Percentiles rank a stretch among this genome's conserved stretches.
Conservation (phyloP, 1,140 invertebrate genomes). For the Eupeodes corollae region DNA sequence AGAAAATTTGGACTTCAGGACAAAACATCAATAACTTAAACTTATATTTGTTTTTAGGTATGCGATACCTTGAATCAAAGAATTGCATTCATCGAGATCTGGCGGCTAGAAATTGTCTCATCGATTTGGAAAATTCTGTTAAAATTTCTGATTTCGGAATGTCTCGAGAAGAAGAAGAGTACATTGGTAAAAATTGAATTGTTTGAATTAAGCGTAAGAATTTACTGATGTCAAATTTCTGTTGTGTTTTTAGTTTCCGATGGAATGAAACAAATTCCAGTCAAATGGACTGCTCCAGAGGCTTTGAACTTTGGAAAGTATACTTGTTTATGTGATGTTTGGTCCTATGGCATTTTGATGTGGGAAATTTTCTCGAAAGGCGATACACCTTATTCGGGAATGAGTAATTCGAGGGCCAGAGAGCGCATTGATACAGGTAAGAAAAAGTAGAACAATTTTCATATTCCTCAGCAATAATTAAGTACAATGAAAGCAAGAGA, state of each 20-base stretch:
- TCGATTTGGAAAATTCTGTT: constrained; percentile 68
- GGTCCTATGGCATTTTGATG: constrained; percentile 92
- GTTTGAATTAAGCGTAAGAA: background rate
- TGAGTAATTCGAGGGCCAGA: constrained; percentile 81
- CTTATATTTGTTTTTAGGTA: constrained; percentile 36
- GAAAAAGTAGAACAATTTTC: no score
- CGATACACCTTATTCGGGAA: constrained; percentile 85
- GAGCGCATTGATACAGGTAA: constrained; percentile 86
- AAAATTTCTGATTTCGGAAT: constrained; percentile 98
- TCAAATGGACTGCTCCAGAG: constrained; percentile 96
- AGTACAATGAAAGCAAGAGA: no score
- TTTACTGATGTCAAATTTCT: background rate
- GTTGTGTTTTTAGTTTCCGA: constrained; percentile 59
- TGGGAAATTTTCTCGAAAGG: constrained; percentile 96
- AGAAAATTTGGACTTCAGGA: background rate
- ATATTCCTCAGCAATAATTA: no score
- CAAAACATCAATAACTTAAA: background rate
- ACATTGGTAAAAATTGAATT: constrained; percentile 46
- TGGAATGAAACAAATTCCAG: constrained; percentile 96
- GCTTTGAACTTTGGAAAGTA: constrained; percentile 92
- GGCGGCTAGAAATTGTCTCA: constrained; percentile 81
- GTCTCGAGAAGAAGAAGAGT: constrained; percentile 94
- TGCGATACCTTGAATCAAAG: constrained; percentile 92
- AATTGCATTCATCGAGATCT: constrained; percentile 95
- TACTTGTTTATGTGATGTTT: constrained; percentile 95